Conservation (phyloP, 2,888 invertebrate species). For the Troides helena region DNA sequence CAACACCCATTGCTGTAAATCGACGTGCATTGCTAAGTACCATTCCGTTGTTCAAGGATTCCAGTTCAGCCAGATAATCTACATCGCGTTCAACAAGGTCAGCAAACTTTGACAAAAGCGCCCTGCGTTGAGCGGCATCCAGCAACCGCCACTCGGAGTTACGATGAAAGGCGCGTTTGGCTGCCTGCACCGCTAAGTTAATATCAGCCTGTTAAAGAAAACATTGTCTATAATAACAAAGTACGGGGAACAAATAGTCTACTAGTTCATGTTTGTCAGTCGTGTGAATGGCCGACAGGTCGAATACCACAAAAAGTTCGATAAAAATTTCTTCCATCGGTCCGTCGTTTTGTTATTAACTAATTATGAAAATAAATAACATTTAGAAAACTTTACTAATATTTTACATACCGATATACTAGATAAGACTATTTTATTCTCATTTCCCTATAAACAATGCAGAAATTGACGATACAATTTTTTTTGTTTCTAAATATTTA, state of each 20-base stretch:
- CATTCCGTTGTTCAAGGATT: constrained; percentile 95
- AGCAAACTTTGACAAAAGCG: constrained; percentile 86
- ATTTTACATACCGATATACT: too few species aligned
- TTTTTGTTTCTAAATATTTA: too few species aligned
- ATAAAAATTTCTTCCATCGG: too few species aligned
- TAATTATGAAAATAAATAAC: too few species aligned
- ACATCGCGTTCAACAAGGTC: constrained; percentile 88
- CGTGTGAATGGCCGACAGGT: too few species aligned
- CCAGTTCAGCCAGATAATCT: constrained; percentile 88
- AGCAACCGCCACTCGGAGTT: constrained; percentile 88
- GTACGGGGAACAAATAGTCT: not conserved
- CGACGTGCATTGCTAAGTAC: constrained; percentile 82
- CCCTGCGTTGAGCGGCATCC: constrained; percentile 90
- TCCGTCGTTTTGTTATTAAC: too few species aligned
- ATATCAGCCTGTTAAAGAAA: constrained; percentile 81
- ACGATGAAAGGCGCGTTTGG: constrained; percentile 84
- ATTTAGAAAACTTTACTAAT: too few species aligned
- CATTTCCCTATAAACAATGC: too few species aligned
- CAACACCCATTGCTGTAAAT: constrained; percentile 73
- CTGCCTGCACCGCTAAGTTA: constrained; percentile 87
- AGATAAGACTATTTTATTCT: too few species aligned
- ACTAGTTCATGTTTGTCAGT: not conserved
- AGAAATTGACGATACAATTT: too few species aligned
- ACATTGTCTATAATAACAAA: not conserved
- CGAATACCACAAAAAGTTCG: too few species aligned